These are phyloP conservation scores for Cosmia trapezina DNA, from an alignment of 2,888 invertebrate genomes.

Conservation along the genomic window DNA sequence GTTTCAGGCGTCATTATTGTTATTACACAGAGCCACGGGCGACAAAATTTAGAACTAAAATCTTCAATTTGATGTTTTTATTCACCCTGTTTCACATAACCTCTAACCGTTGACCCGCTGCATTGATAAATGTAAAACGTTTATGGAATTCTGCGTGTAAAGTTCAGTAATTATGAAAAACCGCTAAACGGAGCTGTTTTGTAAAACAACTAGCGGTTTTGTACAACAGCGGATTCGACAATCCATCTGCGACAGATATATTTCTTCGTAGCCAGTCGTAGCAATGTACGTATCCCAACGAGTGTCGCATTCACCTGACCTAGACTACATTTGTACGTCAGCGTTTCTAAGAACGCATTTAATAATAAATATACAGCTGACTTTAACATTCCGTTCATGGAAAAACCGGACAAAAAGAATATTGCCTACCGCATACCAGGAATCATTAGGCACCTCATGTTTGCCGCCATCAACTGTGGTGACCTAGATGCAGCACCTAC, in stretches of 20 bases:
- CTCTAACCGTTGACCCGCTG: too few species aligned
- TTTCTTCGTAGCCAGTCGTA: background rate
- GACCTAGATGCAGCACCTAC: conserved; percentile 44
- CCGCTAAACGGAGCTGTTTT: too few species aligned
- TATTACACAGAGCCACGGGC: too few species aligned
- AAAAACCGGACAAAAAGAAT: conserved; percentile 20
- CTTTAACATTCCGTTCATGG: conserved; percentile 18
- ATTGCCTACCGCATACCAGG: conserved; percentile 38
- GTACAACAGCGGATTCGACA: too few species aligned
- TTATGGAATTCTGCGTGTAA: too few species aligned
- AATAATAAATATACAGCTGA: conserved; percentile 6
- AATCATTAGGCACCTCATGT: conserved; percentile 43
- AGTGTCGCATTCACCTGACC: background rate
- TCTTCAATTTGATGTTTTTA: too few species aligned
- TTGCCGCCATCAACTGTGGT: conserved; percentile 14
- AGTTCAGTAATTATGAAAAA: too few species aligned
- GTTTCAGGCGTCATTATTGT: too few species aligned
- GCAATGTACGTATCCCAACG: background rate
- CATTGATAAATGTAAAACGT: too few species aligned
- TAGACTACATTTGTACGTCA: background rate
- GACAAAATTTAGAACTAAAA: too few species aligned
- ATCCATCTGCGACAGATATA: background rate
- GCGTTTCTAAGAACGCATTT: conserved; percentile 22
- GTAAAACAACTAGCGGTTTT: too few species aligned
- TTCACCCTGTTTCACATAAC: too few species aligned